Evolutionary conservation across 2,113 vertebrate genomes (phyloP).

Genomic region (Eptesicus fuscus): DNA sequence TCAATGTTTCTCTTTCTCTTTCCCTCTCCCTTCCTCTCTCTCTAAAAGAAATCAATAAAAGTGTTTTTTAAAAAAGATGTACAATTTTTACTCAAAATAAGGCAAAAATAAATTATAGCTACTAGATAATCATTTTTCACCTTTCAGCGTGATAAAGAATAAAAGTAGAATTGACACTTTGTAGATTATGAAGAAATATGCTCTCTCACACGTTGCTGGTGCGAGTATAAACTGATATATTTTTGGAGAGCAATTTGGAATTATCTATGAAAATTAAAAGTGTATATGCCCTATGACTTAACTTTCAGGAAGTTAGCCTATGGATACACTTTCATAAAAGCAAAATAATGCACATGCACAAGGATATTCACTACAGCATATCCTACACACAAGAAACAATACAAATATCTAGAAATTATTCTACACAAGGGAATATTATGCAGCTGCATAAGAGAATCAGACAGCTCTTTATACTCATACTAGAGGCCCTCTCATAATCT

Average conservation of each 20-base stretch:
- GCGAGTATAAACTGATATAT: background rate
- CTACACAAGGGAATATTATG: background rate
- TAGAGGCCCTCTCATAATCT: too few relatives aligned
- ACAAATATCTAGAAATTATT: background rate
- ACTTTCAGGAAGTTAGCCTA: background rate
- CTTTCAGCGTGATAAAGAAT: background rate
- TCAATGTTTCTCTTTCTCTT: too few relatives aligned
- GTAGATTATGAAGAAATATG: background rate
- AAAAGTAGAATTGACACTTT: background rate
- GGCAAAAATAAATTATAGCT: constrained; percentile 15
- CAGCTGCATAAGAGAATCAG: background rate
- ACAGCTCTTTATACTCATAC: background rate
- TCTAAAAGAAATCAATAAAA: too few relatives aligned
- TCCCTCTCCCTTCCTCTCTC: too few relatives aligned
- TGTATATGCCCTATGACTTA: background rate
- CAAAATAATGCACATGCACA: background rate
- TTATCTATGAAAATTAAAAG: constrained; percentile 15
- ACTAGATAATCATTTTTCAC: background rate
- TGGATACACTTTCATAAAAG: background rate
- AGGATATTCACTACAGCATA: background rate
- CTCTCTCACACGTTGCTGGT: background rate
- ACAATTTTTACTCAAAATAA: background rate
- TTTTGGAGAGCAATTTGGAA: background rate
- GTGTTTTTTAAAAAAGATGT: too few relatives aligned
- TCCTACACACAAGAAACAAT: background rate